Conservation (phyloP, 2,888 invertebrate genomes). For the Gymnocheta viridis region DNA sequence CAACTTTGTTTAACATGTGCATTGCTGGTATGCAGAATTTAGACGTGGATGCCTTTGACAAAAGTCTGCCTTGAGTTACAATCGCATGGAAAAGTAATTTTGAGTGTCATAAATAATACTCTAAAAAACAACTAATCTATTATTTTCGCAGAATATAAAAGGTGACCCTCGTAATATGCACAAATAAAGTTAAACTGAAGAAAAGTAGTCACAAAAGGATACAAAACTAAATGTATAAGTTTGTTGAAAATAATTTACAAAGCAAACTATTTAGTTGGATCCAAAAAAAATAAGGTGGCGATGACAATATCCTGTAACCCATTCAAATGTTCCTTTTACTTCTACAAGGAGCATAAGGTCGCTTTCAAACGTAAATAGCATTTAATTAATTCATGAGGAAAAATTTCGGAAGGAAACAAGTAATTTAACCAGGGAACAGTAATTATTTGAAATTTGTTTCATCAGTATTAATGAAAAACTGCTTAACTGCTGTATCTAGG, state of each 20-base stretch:
- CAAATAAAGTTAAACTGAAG: slow-evolving; percentile 17
- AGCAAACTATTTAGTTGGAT: slow-evolving; percentile 11
- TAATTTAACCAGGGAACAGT: not conserved
- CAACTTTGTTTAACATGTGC: too few species aligned
- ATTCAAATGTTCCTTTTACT: not conserved
- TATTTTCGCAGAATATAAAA: not conserved
- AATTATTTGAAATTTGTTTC: not conserved
- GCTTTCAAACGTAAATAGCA: not conserved
- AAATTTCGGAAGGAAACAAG: slow-evolving; percentile 10
- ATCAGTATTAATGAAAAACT: not conserved
- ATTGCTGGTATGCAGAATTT: too few species aligned
- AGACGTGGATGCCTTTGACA: too few species aligned
- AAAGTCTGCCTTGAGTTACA: too few species aligned
- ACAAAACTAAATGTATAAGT: not conserved
- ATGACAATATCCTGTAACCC: slow-evolving; percentile 10
- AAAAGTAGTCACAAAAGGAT: slow-evolving; percentile 26
- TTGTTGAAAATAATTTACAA: slow-evolving; percentile 28
- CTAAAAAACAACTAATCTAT: too few species aligned
- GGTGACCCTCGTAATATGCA: not conserved
- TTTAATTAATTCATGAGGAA: not conserved
- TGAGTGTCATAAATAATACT: too few species aligned
- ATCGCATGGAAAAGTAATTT: too few species aligned
- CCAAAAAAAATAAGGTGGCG: not conserved
- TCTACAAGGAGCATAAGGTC: not conserved
- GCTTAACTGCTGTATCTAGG: slow-evolving; percentile 4